phyloP scores from a whole-genome alignment of 1,140 invertebrate species.

The Dendroctonus ponderosae region DNA sequence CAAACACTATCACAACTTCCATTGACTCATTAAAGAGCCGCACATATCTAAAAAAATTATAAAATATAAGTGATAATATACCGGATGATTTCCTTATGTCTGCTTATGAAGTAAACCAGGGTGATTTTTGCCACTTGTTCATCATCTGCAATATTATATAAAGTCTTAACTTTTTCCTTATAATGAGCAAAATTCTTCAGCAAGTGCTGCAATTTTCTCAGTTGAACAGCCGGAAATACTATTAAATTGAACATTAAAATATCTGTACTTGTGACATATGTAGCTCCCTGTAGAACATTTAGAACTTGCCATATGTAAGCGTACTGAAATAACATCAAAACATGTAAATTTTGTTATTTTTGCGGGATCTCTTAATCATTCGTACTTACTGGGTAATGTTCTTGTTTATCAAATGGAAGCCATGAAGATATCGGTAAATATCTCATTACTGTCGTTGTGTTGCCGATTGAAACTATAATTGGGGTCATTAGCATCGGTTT shows the following conservation, averaged over 20 bases:
- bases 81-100: constrained; percentile 1
- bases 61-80: not conserved
- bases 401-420: too few species aligned
- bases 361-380: too few species aligned
- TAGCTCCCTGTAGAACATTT: too few species aligned
- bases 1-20: constrained; percentile 12
- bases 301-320: too few species aligned
- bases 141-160: not conserved
- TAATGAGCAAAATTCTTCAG: not conserved
- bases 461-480: too few species aligned
- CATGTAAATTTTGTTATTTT: too few species aligned
- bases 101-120: not conserved
- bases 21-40: constrained; percentile 13
- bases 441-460: too few species aligned
- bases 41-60: constrained; percentile 21
- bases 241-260: not conserved
- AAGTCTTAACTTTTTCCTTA: not conserved
- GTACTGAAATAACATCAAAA: too few species aligned
- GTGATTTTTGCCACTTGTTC: not conserved
- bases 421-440: too few species aligned
- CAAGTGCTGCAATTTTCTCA: not conserved
- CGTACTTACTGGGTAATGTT: too few species aligned
- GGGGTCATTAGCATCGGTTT: too few species aligned
- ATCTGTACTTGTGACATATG: not conserved
- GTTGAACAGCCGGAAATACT: not conserved